Base-by-base conservation (phyloP, 2,113 vertebrate genomes). In the Pelobates fuscus region DNA sequence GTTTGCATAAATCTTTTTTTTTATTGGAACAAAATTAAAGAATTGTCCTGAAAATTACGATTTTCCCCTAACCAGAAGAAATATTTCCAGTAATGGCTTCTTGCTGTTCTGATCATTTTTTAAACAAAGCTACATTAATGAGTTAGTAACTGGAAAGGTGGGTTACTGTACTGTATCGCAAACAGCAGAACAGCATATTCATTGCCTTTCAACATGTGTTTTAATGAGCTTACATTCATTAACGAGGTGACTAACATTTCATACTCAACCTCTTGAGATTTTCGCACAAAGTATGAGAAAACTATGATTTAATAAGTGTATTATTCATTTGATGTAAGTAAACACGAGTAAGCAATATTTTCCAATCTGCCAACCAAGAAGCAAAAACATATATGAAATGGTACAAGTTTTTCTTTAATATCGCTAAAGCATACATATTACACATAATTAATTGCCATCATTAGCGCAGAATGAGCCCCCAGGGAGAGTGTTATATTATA, bases 151-250 rank as follows among this genome's bases (percentile, higher is more conserved):
- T 32, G n/a, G 59, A 62, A 49, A 26, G n/a, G 21, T 61, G 57
- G 41, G 60, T 71, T 49, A 46, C 24, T 61, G 26, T 14, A 61
- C 18, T 43, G n/a, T 18, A 62, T 20, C 7, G 49, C 29, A 66
- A 49, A 46, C 41, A 17, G 24, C 69, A 30, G 20, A 24, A 43
- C 69, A 25, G 29, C 60, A 55, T 62, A 65, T 66, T 74, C 58
- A 74, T 57, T 65, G 49, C 62, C 41, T 65, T 71, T 61, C 69
- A 67, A 58, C 25, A 67, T 52, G 21, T 67, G 20, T 75, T 46
- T 43, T 66, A 66, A 74, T 58, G 52, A 75, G 65, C 54, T 37
- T 65, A 27, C 37, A 58, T 29, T 67, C 54, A 67, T 67, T 75
- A 74, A 67, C 65, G 54, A 58, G 32, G 57, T 23, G 41, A 32